Conservation (phyloP, 2,113 vertebrate species). For the Zosterops lateralis region DNA sequence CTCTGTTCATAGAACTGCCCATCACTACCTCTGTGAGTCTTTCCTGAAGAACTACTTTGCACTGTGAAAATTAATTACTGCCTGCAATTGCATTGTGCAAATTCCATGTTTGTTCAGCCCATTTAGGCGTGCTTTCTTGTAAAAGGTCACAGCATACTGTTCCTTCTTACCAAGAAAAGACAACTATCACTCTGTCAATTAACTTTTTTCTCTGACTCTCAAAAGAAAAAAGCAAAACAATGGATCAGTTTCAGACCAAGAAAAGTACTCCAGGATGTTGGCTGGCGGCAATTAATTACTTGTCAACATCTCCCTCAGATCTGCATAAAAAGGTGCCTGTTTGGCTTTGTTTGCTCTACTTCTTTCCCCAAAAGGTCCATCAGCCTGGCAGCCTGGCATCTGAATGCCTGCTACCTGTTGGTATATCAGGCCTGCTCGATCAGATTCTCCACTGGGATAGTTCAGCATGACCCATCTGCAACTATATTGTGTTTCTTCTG, state of each 20-base stretch:
- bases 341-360: constrained; percentile 22
- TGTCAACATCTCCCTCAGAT: constrained; percentile 10
- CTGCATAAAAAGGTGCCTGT: constrained; percentile 30
- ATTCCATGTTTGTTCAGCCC: constrained; percentile 20
- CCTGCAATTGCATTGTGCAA: neutral
- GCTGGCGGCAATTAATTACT: constrained; percentile 43
- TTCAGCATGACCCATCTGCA: neutral
- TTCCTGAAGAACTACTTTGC: neutral
- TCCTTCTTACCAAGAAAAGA: constrained; percentile 35
- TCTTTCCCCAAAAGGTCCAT: neutral
- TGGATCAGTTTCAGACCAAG: constrained; percentile 26
- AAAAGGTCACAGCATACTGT: constrained; percentile 23
- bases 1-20: neutral
- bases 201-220: neutral
- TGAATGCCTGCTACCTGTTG: neutral
- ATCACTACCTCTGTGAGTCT: neutral
- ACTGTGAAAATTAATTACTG: constrained; percentile 42
- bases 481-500: neutral
- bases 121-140: neutral
- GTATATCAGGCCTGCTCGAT: neutral
- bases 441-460: neutral
- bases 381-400: neutral
- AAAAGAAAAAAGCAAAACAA: constrained; percentile 43
- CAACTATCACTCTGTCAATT: constrained; percentile 4
- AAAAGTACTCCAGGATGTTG: constrained; percentile 17